phyloP scores from a whole-genome alignment of 2,888 invertebrate genomes.

The Graphium colonna region DNA sequence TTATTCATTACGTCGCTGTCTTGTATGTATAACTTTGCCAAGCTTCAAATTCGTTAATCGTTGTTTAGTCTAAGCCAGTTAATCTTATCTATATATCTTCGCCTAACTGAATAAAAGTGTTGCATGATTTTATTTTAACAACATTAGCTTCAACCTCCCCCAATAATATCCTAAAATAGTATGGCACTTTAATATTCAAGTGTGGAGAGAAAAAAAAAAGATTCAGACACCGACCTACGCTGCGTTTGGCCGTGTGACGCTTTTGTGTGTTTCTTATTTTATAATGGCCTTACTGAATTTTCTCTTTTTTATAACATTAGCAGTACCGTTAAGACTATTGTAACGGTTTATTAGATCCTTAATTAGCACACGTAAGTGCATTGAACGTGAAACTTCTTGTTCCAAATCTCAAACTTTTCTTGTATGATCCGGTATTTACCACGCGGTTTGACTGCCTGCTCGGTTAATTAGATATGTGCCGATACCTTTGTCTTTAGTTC shows the following conservation, averaged over 20 bases:
- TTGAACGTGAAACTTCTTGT: conserved; percentile 80
- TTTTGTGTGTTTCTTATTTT: conserved; percentile 74
- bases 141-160: conserved; percentile 53
- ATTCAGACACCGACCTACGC: conserved; percentile 47
- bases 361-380: conserved; percentile 79
- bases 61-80: conserved; percentile 1
- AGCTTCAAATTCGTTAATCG: not conserved
- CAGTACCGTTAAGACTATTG: conserved; percentile 62
- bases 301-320: conserved; percentile 68
- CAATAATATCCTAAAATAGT: conserved; percentile 68
- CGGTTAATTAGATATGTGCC: conserved; percentile 65
- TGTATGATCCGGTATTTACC: conserved; percentile 71
- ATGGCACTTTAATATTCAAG: conserved; percentile 75
- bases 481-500: conserved; percentile 60
- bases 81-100: conserved; percentile 5
- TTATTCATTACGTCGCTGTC: conserved; percentile 4
- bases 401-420: conserved; percentile 79
- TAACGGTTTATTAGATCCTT: conserved; percentile 72
- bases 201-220: conserved; percentile 52
- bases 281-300: conserved; percentile 71
- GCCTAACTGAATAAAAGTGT: conserved; percentile 50
- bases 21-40: conserved; percentile 7
- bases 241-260: conserved; percentile 71
- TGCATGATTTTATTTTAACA: conserved; percentile 62
- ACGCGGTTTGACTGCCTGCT: conserved; percentile 75